Evolutionary conservation across 2,797 vertebrate genomes (phyloP).

Genomic region (Oreonectes daqikongensis): DNA sequence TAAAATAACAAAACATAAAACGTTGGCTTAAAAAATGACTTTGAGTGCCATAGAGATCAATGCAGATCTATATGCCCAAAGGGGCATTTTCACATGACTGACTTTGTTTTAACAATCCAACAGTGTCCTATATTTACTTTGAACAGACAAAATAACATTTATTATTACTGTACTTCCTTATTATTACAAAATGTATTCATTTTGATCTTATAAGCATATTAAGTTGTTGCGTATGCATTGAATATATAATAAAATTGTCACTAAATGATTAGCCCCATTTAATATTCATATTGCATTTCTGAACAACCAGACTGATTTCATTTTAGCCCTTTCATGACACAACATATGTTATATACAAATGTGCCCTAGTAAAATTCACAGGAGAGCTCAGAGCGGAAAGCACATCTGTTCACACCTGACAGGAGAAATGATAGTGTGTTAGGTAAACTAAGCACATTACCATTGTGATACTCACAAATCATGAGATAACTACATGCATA

Average conservation of each 20-base stretch:
- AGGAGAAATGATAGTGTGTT: too few relatives aligned
- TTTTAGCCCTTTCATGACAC: neutral
- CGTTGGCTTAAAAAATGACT: constrained; percentile 15
- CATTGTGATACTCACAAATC: too few relatives aligned
- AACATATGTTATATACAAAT: neutral
- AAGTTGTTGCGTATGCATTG: neutral
- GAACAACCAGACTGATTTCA: neutral
- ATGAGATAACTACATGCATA: too few relatives aligned
- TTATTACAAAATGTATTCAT: neutral
- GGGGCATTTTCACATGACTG: constrained; percentile 31
- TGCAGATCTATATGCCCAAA: constrained; percentile 27
- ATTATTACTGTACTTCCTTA: neutral
- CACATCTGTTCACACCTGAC: too few relatives aligned
- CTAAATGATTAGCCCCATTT: neutral
- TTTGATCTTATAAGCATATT: neutral
- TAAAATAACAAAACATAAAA: constrained; percentile 9
- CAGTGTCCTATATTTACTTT: constrained; percentile 32
- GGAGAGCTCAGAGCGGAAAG: too few relatives aligned
- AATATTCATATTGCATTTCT: neutral
- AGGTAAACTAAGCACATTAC: too few relatives aligned
- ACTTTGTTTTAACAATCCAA: constrained; percentile 8
- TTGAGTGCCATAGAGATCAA: constrained; percentile 24
- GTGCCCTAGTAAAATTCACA: neutral
- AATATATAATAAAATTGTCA: neutral
- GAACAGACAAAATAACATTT: constrained; percentile 5